Evolutionary conservation across 1,140 invertebrate species (phyloP), one percentile per base, ranked within the genome.

Genomic region (Ostrea edulis): DNA sequence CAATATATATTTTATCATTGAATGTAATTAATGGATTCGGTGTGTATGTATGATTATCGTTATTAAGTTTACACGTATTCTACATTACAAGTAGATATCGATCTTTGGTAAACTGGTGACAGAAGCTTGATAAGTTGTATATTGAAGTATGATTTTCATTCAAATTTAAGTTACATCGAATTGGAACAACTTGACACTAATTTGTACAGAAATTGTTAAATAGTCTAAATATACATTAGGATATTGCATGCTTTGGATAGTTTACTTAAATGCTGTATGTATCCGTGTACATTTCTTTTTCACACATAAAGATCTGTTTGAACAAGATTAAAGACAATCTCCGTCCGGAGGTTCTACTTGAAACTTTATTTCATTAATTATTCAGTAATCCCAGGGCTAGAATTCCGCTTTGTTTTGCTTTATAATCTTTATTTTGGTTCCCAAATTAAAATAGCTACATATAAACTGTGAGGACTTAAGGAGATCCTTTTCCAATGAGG

Each of bases 351-450:
- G 68, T 29, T 29, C 17, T 77, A 77, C 9, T 25, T 77, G 29
- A 77, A 35, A 29, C 25, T 77, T 77, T 29, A 77, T 77, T 35
- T 77, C 68, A 77, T 77, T 77, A 77, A 77, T 77, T 14, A 77
- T 77, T 77, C 68, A 77, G 25, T 14, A 77, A 35, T 77, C 25
- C 29, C 12, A 77, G 17, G 35, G 68, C 68, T 77, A 29, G 68
- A 25, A 77, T 77, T 77, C 68, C 29, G 68, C 68, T 77, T 77
- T 29, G 68, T 35, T 22, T 77, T 77, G 68, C 68, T 77, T 77
- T 77, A 77, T 77, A 77, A 77, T 77, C 68, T 77, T 77, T 77
- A 35, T 77, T 77, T 77, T 77, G 14, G 68, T 77, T 29, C 29
- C 68, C 25, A 22, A 77, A 77, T 29, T 77, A 77, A 22, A 77